These are phyloP conservation scores for Apostichopus leukothele DNA, from an alignment of 53 echinoderm and acorn worm species.

Conservation along the genomic window DNA sequence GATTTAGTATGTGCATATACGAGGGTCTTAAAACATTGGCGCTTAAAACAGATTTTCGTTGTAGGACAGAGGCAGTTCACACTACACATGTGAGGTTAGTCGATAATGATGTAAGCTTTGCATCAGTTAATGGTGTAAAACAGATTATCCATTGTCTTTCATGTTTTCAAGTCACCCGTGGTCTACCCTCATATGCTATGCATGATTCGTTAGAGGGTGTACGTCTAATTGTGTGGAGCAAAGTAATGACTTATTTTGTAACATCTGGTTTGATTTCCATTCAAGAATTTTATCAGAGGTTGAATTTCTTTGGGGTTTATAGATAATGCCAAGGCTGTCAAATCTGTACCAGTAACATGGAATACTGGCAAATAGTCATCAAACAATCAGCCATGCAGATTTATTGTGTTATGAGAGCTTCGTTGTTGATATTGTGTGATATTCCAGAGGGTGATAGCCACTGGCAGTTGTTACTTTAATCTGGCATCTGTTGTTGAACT, in stretches of 20 bases:
- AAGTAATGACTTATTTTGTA: slow-evolving; percentile 16
- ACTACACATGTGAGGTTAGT: background rate
- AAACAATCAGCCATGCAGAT: slow-evolving; percentile 49
- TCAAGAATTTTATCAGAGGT: slow-evolving; percentile 12
- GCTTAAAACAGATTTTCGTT: background rate
- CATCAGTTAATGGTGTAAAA: slow-evolving; percentile 11
- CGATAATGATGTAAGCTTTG: background rate
- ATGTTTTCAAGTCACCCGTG: slow-evolving; percentile 42
- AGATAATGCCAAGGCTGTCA: slow-evolving; percentile 30
- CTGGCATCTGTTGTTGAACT: slow-evolving; percentile 37
- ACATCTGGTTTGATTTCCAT: background rate
- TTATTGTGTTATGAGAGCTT: slow-evolving; percentile 30
- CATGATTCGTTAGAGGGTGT: slow-evolving; percentile 32
- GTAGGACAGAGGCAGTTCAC: background rate
- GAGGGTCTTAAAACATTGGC: too few relatives aligned
- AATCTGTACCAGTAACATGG: slow-evolving; percentile 17
- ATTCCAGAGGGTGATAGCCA: slow-evolving; percentile 25
- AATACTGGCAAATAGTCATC: slow-evolving; percentile 7
- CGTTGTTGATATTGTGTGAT: slow-evolving; percentile 25
- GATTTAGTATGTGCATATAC: slow-evolving; percentile 24
- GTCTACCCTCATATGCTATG: slow-evolving; percentile 45
- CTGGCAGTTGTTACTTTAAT: slow-evolving; percentile 31
- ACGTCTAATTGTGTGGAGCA: slow-evolving; percentile 19
- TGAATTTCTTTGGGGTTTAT: slow-evolving; percentile 40
- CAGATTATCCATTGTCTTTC: slow-evolving; percentile 11